Evolutionary conservation across 2,888 invertebrate genomes (phyloP).

Genomic region (Syritta pipiens): DNA sequence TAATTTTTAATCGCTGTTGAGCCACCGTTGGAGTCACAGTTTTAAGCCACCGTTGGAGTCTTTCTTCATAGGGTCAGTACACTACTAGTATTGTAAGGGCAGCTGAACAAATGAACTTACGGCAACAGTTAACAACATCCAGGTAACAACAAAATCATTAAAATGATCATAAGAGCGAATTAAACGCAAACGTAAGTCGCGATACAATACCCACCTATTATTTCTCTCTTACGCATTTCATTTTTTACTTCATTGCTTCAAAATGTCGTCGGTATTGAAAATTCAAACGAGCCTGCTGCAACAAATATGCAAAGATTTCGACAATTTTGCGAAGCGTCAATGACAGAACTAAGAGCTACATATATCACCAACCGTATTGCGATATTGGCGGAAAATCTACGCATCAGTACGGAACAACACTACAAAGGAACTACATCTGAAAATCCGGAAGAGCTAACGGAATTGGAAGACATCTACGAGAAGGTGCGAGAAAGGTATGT

Average conservation of each 20-base stretch:
- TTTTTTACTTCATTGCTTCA: neutral
- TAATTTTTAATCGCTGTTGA: no score
- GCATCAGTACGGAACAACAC: slow-evolving; percentile 3
- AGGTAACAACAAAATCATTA: neutral
- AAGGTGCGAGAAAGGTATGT: no score
- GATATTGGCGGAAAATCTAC: neutral
- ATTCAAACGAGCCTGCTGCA: neutral
- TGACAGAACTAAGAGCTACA: no score
- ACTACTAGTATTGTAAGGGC: neutral
- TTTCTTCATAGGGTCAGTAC: neutral
- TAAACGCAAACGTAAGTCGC: neutral
- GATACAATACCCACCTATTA: neutral
- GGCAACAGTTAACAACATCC: neutral
- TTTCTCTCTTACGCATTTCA: neutral
- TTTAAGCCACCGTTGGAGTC: neutral
- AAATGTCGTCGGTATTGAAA: slow-evolving; percentile 1
- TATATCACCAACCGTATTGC: neutral
- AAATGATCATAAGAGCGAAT: neutral
- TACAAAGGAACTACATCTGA: neutral
- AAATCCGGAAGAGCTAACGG: neutral
- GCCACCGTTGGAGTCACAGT: no score
- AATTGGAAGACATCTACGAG: neutral
- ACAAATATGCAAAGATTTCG: neutral
- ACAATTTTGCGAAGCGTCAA: neutral
- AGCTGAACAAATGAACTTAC: slow-evolving; percentile 1